Evolutionary conservation across 1,140 invertebrate genomes (phyloP), one percentile per base, ranked within the genome.

Genomic region (Tribolium castaneum): DNA sequence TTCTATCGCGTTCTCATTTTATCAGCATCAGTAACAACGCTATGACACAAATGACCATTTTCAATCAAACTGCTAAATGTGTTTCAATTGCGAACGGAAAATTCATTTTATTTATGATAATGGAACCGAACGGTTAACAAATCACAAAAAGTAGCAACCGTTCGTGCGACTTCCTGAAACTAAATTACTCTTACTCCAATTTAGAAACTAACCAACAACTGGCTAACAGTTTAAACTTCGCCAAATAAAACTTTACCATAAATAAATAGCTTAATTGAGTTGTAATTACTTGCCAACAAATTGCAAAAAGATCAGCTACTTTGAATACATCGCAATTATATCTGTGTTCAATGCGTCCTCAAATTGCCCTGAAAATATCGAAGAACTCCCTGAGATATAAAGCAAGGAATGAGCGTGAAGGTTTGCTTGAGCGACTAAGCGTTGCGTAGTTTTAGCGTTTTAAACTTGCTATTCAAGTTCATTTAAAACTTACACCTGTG

Each of bases 381-480:
- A 73, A 73, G 71, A 73, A 73, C 30, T 52, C 49, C 13, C 25
- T 50, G 49, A 50, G 13, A 73, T 49, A 22, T 73, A 52, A 73
- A 73, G 34, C 9, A 73, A 54, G 50, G 30, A 73, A 73, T 73
- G 54, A 73, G 52, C 52, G 49, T 52, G 71, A 73, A 73, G 71
- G 71, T 22, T 30, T 30, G 25, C 25, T 30, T 73, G 34, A 73
- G 52, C 49, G 71, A 52, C 52, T 73, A 73, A 4, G 71, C 16
- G 49, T 73, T 73, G 19, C 49, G 49, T 73, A 73, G 71, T 73
- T 52, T 54, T 50, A 73, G 6, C 49, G 49, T 73, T 73, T 54
- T 73, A 73, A 52, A 73, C 51, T 73, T 73, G 71, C 49, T 73
- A 73, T 73, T 73, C 52, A 73, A 73, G 71, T 73, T 73, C 71